Evolutionary conservation across 2,113 vertebrate species (phyloP).

Genomic region (Gopherus flavomarginatus): DNA sequence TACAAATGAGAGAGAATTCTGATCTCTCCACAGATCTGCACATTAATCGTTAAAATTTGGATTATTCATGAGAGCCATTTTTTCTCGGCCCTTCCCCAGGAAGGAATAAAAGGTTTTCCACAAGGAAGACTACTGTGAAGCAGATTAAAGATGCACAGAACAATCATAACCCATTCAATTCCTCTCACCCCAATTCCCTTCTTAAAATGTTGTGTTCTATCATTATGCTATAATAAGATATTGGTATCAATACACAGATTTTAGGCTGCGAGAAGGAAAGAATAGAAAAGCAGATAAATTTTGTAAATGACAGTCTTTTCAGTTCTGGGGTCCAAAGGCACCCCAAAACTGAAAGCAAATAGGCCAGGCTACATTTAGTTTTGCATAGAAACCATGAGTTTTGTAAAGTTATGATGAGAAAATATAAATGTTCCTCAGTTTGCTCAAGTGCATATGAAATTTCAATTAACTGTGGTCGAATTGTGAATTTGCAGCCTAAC

Average conservation of each 20-base stretch:
- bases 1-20: background rate
- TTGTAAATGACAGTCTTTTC: background rate
- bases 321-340: background rate
- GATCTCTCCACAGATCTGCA: background rate
- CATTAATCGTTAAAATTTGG: background rate
- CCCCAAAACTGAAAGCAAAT: background rate
- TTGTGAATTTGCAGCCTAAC: background rate
- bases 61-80: constrained; percentile 4
- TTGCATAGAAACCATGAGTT: background rate
- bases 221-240: background rate
- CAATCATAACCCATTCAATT: background rate
- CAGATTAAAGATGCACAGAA: background rate
- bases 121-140: background rate
- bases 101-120: background rate
- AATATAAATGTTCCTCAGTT: background rate
- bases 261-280: background rate
- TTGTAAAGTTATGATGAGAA: background rate
- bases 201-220: background rate
- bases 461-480: background rate
- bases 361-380: background rate
- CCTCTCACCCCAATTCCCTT: background rate
- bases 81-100: background rate
- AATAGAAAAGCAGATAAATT: background rate
- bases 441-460: constrained; percentile 3
- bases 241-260: background rate